Conservation (phyloP, 2,888 invertebrate species). For the Andrena flavipes region DNA sequence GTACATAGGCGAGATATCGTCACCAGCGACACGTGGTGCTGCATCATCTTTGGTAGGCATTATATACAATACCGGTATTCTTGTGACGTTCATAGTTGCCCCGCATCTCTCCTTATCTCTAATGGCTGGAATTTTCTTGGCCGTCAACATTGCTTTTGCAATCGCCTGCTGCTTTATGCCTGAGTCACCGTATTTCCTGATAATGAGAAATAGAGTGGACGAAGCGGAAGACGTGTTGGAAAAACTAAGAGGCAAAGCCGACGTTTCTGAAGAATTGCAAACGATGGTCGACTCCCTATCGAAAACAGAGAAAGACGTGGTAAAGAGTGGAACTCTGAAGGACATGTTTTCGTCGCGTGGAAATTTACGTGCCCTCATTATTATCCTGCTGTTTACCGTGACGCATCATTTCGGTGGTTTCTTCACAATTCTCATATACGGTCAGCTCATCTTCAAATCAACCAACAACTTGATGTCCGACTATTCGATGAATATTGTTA, state of each 20-base stretch:
- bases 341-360: slow-evolving; percentile 71
- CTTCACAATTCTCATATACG: slow-evolving; percentile 79
- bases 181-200: slow-evolving; percentile 85
- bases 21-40: slow-evolving; percentile 85
- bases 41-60: slow-evolving; percentile 87
- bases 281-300: slow-evolving; percentile 59
- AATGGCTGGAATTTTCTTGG: slow-evolving; percentile 75
- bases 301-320: slow-evolving; percentile 19
- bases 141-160: slow-evolving; percentile 80
- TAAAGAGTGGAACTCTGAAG: slow-evolving; percentile 40
- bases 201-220: slow-evolving; percentile 75
- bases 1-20: slow-evolving; percentile 76
- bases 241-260: slow-evolving; percentile 84
- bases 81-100: slow-evolving; percentile 74
- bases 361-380: slow-evolving; percentile 83
- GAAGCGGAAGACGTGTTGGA: slow-evolving; percentile 84
- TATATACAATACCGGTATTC: slow-evolving; percentile 84
- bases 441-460: slow-evolving; percentile 84
- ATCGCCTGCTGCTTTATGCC: slow-evolving; percentile 84
- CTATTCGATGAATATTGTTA: slow-evolving; percentile 72
- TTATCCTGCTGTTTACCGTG: slow-evolving; percentile 83
- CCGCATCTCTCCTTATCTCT: slow-evolving; percentile 73
- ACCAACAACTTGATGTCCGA: slow-evolving; percentile 66
- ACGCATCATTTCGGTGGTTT: slow-evolving; percentile 85
- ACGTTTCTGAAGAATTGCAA: slow-evolving; percentile 86